These are phyloP conservation scores for Diadophis punctatus DNA, from an alignment of 2,113 vertebrate genomes.

Conservation along the genomic window DNA sequence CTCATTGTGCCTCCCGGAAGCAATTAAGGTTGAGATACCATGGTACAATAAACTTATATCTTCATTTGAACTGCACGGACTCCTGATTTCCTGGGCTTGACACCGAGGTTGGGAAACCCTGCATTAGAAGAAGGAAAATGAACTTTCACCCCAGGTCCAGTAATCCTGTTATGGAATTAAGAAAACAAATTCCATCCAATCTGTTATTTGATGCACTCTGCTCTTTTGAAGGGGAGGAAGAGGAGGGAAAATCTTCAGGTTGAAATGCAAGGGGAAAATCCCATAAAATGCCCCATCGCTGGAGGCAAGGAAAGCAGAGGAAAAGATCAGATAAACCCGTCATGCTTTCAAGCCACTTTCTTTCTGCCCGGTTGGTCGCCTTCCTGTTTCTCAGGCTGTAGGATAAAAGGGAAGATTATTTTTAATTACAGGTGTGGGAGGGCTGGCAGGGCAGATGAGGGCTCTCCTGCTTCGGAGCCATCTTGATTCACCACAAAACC, in stretches of 20 bases:
- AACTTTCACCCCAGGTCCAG: slow-evolving; percentile 44
- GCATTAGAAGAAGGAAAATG: slow-evolving; percentile 44
- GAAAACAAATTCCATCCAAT: slow-evolving; percentile 37
- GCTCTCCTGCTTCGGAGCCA: slow-evolving; percentile 55
- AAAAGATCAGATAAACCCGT: slow-evolving; percentile 64
- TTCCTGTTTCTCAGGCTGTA: slow-evolving; percentile 62
- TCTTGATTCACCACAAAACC: slow-evolving; percentile 43
- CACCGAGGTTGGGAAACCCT: too few relatives aligned
- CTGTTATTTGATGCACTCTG: slow-evolving; percentile 13
- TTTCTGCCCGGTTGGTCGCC: slow-evolving; percentile 55
- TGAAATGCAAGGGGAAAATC: slow-evolving; percentile 51
- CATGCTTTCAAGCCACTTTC: slow-evolving; percentile 62
- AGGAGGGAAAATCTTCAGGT: slow-evolving; percentile 49
- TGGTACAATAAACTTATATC: too few relatives aligned
- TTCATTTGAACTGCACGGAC: too few relatives aligned
- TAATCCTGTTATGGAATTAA: slow-evolving; percentile 33
- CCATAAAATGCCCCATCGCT: slow-evolving; percentile 58
- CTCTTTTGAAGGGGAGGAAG: not conserved
- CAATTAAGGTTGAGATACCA: too few relatives aligned
- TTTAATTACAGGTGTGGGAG: slow-evolving; percentile 70
- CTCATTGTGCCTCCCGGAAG: too few relatives aligned
- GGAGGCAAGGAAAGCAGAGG: slow-evolving; percentile 63
- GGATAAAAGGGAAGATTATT: slow-evolving; percentile 70
- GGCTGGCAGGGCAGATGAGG: slow-evolving; percentile 66
- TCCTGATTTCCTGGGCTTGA: too few relatives aligned